Percentiles rank a stretch among this genome's conserved stretches.
Evolutionary conservation across 2,113 vertebrate genomes (phyloP).

Genomic region (Dissostichus mawsoni): DNA sequence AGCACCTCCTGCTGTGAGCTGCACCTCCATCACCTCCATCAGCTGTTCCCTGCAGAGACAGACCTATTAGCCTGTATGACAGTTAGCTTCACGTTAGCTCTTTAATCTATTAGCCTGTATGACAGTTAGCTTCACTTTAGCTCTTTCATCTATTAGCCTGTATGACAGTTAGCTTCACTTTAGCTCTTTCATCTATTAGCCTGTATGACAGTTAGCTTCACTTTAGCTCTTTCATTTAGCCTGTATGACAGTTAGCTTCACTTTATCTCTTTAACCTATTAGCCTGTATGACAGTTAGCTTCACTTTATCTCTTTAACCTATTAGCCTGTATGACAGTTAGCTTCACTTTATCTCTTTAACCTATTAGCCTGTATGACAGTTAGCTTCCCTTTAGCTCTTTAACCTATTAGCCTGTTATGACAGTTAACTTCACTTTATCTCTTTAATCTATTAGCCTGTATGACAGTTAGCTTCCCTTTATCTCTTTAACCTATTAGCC

Average conservation of each 20-base stretch:
- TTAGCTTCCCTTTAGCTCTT: not conserved
- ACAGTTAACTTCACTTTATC: not conserved
- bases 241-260: not conserved
- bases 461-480: not conserved
- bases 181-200: not conserved
- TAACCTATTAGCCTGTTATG: fast-evolving
- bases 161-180: not conserved
- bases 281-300: not conserved
- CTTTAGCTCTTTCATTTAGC: not conserved
- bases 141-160: not conserved
- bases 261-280: not conserved
- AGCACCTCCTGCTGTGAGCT: not conserved
- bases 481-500: not conserved
- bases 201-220: not conserved
- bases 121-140: not conserved
- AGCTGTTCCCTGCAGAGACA: constrained; percentile 19
- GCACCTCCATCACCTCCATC: constrained; percentile 28
- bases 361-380: not conserved
- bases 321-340: not conserved
- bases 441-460: not conserved
- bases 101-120: not conserved
- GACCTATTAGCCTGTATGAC: not conserved
- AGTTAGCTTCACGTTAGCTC: not conserved
- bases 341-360: not conserved
- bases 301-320: not conserved